Conservation (phyloP, 1,140 invertebrate genomes). For the Ceratina calcarata region DNA sequence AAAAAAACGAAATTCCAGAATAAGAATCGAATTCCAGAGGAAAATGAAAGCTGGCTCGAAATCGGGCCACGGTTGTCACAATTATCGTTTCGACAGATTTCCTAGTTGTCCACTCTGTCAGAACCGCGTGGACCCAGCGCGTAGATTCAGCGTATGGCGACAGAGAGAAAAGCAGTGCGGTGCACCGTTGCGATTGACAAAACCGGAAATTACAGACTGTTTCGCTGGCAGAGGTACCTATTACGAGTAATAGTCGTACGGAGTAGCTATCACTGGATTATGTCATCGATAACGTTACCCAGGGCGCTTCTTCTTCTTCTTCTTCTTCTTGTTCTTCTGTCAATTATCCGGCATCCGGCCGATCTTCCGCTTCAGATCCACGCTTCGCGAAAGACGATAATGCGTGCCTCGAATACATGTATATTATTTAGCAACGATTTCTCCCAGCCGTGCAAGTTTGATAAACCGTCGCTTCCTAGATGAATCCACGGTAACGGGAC, state of each 20-base stretch:
- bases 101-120: slow-evolving; percentile 5
- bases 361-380: not conserved
- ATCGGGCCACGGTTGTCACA: slow-evolving; percentile 42
- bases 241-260: too few species aligned
- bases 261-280: not conserved
- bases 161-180: not conserved
- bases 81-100: slow-evolving; percentile 42
- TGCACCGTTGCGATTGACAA: not conserved
- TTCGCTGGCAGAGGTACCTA: not conserved
- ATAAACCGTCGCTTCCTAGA: slow-evolving; percentile 33
- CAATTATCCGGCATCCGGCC: not conserved
- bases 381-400: slow-evolving; percentile 4
- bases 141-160: not conserved
- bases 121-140: too few species aligned
- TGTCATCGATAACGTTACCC: slow-evolving; percentile 4
- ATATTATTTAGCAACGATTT: slow-evolving; percentile 36
- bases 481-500: slow-evolving; percentile 23
- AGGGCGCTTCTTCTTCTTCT: too few species aligned
- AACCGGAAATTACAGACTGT: slow-evolving; percentile 16
- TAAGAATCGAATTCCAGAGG: too few species aligned
- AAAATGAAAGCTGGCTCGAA: not conserved
- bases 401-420: not conserved
- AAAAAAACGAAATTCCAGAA: too few species aligned
- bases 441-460: slow-evolving; percentile 4
- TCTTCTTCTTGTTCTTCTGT: too few species aligned